phyloP scores from a whole-genome alignment of 2,888 invertebrate species.

The Polyommatus iphigenia region DNA sequence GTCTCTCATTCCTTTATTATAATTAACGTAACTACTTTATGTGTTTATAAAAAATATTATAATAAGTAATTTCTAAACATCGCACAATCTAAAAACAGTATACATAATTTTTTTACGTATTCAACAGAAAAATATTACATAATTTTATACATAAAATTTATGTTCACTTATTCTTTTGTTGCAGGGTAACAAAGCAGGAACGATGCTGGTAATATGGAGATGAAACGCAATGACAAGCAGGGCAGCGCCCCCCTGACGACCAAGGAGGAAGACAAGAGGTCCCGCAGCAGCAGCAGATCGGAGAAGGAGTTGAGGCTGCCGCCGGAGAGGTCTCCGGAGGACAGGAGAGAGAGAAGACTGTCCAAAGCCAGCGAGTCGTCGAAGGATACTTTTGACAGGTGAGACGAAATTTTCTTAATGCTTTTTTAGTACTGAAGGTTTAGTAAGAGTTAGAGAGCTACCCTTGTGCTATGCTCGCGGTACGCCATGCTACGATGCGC shows the following conservation, averaged over 20 bases:
- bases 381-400: slow-evolving; percentile 72
- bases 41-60: too few relatives aligned
- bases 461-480: too few relatives aligned
- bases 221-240: slow-evolving; percentile 71
- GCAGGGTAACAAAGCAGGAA: slow-evolving; percentile 50
- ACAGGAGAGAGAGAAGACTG: slow-evolving; percentile 57
- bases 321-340: slow-evolving; percentile 66
- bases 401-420: slow-evolving; percentile 3
- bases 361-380: slow-evolving; percentile 67
- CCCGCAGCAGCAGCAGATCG: slow-evolving; percentile 58
- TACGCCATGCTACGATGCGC: too few relatives aligned
- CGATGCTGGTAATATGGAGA: slow-evolving; percentile 71
- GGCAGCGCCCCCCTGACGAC: slow-evolving; percentile 68
- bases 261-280: slow-evolving; percentile 57
- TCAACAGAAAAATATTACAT: too few relatives aligned
- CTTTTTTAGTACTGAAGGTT: too few relatives aligned
- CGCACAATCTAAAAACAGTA: too few relatives aligned
- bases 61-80: too few relatives aligned
- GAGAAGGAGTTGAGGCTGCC: slow-evolving; percentile 66
- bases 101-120: too few relatives aligned
- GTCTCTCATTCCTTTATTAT: too few relatives aligned
- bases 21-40: too few relatives aligned
- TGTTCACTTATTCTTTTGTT: slow-evolving; percentile 40
- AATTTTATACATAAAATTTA: too few relatives aligned
- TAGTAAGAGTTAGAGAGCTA: too few relatives aligned